These are phyloP conservation scores for Xenopus tropicalis DNA, from an alignment of 2,113 vertebrate species.

Conservation along the genomic window UCB_Xtro_10.0 CM004443.2:73467501-73468000, in stretches of 20 bases:
- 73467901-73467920: slow-evolving; percentile 11
- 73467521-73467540: no score
- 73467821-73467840: background rate
- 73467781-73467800: background rate
- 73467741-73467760: slow-evolving; percentile 17
- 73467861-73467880: background rate
- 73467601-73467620: slow-evolving; percentile 54
- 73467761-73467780: background rate
- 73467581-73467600: slow-evolving; percentile 49
- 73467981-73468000: slow-evolving; percentile 43
- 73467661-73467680: background rate
- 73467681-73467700: background rate
- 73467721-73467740: background rate
- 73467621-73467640: slow-evolving; percentile 44
- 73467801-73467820: no score
- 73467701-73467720: slow-evolving; percentile 1
- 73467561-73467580: slow-evolving; percentile 36
- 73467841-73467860: background rate
- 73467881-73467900: background rate
- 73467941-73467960: slow-evolving; percentile 4
- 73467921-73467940: background rate
- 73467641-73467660: background rate
- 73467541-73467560: background rate
- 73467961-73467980: slow-evolving; percentile 39
- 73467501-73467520: no score